These are phyloP conservation scores for Aptenodytes patagonicus DNA, from an alignment of 2,113 vertebrate genomes.

Conservation along the genomic window DNA sequence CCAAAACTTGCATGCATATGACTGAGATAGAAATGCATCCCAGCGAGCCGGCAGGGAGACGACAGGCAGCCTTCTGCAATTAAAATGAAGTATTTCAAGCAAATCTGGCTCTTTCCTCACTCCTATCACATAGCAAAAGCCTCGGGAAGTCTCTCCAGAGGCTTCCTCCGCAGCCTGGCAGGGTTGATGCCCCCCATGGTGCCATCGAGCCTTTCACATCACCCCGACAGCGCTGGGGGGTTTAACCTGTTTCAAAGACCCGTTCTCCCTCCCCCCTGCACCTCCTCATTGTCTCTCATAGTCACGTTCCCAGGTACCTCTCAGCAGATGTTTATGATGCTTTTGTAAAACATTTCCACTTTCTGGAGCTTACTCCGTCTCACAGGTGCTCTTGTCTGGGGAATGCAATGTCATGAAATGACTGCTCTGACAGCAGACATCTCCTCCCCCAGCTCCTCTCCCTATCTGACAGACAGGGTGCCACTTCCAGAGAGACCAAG, in stretches of 20 bases:
- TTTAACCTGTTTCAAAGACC: not conserved
- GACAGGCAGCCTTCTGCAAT: not conserved
- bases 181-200: not conserved
- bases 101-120: not conserved
- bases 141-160: not conserved
- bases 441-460: not conserved
- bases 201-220: not conserved
- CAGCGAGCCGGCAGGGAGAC: not conserved
- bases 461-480: not conserved
- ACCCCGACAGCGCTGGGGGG: not conserved
- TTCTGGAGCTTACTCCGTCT: not conserved
- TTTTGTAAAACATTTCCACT: not conserved
- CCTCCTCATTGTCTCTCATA: not conserved
- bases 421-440: not conserved
- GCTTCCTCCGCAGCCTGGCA: not conserved
- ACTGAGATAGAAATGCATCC: not conserved
- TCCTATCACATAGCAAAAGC: not conserved
- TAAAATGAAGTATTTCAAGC: constrained; percentile 18
- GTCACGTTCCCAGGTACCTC: not conserved
- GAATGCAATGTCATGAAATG: not conserved
- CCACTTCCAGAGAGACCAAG: not conserved
- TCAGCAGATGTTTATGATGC: constrained; percentile 19
- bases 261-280: not conserved
- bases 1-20: rapidly evolving
- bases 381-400: not conserved